These are phyloP conservation scores for Euphonia xanthogaster DNA, from an alignment of 2,797 vertebrate species.

Conservation along the genomic window DNA sequence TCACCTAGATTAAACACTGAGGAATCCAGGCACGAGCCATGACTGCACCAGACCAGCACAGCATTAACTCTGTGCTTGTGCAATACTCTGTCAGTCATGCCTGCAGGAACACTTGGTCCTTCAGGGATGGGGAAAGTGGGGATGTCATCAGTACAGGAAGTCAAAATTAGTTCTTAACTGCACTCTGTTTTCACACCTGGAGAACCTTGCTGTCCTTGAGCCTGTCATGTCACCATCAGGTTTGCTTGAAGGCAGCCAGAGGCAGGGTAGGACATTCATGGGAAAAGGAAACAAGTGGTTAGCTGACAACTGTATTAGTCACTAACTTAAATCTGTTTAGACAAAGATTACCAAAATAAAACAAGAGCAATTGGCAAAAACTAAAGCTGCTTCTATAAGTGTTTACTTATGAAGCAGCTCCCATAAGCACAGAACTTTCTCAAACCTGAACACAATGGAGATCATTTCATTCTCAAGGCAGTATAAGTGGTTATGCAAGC, in stretches of 20 bases:
- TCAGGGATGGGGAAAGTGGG: background rate
- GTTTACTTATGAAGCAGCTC: background rate
- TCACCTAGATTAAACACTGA: background rate
- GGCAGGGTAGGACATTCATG: background rate
- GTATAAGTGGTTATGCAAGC: background rate
- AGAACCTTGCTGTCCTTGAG: background rate
- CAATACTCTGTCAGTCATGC: background rate
- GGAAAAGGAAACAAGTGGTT: background rate
- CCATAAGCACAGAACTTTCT: background rate
- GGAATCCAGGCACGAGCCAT: background rate
- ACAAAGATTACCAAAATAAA: slow-evolving; percentile 1
- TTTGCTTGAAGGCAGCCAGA: background rate
- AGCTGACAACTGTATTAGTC: background rate
- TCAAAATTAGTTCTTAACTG: background rate
- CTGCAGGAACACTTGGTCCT: accelerated
- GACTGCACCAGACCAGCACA: background rate
- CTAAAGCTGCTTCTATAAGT: background rate
- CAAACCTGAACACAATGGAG: background rate
- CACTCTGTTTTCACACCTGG: background rate
- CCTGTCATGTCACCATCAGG: background rate
- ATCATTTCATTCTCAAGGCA: background rate
- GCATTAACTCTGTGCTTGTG: background rate
- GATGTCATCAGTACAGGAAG: background rate
- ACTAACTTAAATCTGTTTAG: background rate
- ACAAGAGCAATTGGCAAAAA: background rate